phyloP scores from a whole-genome alignment of 2,888 invertebrate genomes.

The Erynnis tages region DNA sequence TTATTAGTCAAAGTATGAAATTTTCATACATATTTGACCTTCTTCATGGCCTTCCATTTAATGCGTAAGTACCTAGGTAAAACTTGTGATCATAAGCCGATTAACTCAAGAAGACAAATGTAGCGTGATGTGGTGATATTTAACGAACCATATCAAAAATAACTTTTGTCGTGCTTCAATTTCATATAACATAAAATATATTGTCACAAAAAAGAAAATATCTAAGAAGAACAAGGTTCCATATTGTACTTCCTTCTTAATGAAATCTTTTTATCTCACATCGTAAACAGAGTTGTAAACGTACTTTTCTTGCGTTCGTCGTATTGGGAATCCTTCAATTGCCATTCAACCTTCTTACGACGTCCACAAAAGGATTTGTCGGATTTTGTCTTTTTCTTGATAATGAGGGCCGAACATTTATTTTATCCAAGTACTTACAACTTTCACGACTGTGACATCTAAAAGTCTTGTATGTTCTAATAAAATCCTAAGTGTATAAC shows the following conservation, averaged over 20 bases:
- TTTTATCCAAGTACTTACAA: too few species aligned
- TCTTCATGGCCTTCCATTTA: too few species aligned
- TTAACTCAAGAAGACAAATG: too few species aligned
- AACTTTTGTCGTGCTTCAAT: background rate
- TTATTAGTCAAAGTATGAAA: too few species aligned
- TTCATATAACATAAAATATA: background rate
- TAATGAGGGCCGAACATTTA: constrained; percentile 9
- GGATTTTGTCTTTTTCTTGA: constrained; percentile 1
- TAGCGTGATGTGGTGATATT: too few species aligned
- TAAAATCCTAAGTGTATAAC: constrained; percentile 11
- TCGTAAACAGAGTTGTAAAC: constrained; percentile 9
- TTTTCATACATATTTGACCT: too few species aligned
- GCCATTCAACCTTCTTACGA: background rate
- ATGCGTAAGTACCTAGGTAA: too few species aligned
- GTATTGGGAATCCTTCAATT: constrained; percentile 16
- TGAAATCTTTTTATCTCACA: background rate
- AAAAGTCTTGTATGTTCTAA: constrained; percentile 14
- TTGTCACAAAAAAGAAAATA: too few species aligned
- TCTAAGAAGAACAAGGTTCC: too few species aligned
- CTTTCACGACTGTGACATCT: constrained; percentile 8
- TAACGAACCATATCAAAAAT: background rate
- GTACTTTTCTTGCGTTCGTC: background rate
- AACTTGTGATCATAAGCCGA: too few species aligned
- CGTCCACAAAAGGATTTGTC: constrained; percentile 3
- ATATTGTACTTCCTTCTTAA: background rate